A percentile compares a stretch with the other conserved stretches of the same genome.
Evolutionary conservation across 2,797 vertebrate genomes (phyloP).

Genomic region (Orestias chungarensis): DNA sequence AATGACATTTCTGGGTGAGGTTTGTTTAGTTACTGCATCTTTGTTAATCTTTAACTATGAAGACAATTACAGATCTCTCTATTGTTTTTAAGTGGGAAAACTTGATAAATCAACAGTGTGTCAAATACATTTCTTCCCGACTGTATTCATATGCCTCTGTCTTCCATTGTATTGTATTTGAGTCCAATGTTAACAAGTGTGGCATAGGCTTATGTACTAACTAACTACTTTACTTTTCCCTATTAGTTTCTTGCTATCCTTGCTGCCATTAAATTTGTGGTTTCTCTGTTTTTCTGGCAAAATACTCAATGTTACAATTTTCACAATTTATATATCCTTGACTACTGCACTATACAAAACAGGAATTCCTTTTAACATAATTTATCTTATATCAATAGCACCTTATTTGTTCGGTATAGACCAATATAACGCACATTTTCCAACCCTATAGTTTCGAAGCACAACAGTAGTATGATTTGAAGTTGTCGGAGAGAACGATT

Average conservation of each 20-base stretch:
- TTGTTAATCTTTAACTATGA: too few relatives aligned
- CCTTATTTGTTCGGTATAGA: neutral
- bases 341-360: neutral
- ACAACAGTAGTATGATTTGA: neutral
- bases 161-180: neutral
- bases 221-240: neutral
- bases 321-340: too few relatives aligned
- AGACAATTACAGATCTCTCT: too few relatives aligned
- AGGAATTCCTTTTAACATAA: too few relatives aligned
- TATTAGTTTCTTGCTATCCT: neutral
- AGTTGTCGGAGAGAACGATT: neutral
- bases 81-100: too few relatives aligned
- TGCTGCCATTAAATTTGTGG: neutral
- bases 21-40: too few relatives aligned
- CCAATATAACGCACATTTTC: too few relatives aligned
- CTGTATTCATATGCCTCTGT: neutral
- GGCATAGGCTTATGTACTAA: neutral
- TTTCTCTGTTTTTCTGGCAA: neutral
- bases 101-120: too few relatives aligned
- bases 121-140: neutral
- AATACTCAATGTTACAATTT: neutral
- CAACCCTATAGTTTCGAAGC: neutral
- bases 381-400: neutral
- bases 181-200: neutral
- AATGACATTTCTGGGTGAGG: too few relatives aligned